Evolutionary conservation across 2,113 vertebrate species (phyloP), one percentile per base, ranked within the genome.

Genomic region (Catharus fuscescens): DNA sequence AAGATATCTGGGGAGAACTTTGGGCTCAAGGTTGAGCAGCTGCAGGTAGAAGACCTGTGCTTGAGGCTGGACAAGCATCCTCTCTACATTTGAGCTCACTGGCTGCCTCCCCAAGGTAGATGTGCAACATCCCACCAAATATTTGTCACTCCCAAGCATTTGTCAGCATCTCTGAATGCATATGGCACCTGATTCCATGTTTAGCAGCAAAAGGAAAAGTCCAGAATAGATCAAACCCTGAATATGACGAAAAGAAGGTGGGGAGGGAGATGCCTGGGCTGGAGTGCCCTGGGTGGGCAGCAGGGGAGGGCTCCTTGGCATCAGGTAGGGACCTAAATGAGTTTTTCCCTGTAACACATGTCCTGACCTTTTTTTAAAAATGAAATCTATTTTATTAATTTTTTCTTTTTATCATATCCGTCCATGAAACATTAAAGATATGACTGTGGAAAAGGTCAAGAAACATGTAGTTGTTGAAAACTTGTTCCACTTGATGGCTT

Each of bases 361-460:
- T 97, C 92, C 95, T 98, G 98, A 98, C 98, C 98, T 98, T 98
- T 95, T 98, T 97, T 94, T 23, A 91, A 92, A 91, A 96, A 96
- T 97, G 97, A 97, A 98, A 97, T 97, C 97, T 90, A 89, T 97
- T 98, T 97, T 97, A 97, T 97, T 98, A 97, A 97, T 97, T 97
- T 97, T 97, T 97, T 96, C 94, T 96, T 98, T 98, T 98, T 93
- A 97, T 93, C 97, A 96, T 88, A 93, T 96, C 91, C 25, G 0
- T 82, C 80, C 29, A n/a, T 73, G 92, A 88, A 91, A 70, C 83
- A 52, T 91, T 93, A 88, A 86, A 95, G 92, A 95, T 97, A 73
- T 24, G 95, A 83, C 91, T 96, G 96, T 64, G 80, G 97, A 98
- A 98, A 98, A 98, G 98, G 98, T 98, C 97, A 98, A 83, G 94